Base-by-base conservation (phyloP, 2,797 vertebrate species). In the Glyptemys insculpta region DNA sequence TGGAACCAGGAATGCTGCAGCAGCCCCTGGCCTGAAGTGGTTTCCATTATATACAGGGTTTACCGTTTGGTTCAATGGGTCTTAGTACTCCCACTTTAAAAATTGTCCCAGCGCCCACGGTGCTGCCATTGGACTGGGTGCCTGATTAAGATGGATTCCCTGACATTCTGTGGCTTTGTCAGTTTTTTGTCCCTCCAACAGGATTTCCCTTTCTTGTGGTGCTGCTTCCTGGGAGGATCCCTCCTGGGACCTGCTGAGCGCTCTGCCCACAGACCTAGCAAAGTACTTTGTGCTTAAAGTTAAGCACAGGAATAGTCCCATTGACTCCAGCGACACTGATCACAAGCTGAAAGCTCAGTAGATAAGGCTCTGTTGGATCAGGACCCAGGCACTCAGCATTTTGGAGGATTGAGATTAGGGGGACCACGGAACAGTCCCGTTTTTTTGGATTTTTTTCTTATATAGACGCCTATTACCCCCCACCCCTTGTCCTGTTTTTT, bases 111-210 rank as follows among this genome's bases (percentile, higher is more conserved):
- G 57, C 5, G 2, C 29, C 12, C 12, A 1, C 31, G 27, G 57
- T 31, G 12, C 57, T 31, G 29, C 62, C 56, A 37, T 96, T 88
- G 93, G 92, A 91, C 85, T 91, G 56, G 50, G 47, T 93, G 81
- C 83, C 82, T 95, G 93, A 96, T 96, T 81, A 93, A 96, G 91
- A 88, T 56, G 52, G 92, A 93, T 94, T 76, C 94, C 19, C 4
- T 81, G 91, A 91, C 83, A 94, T 82, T 91, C 29, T 81, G 85
- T 88, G 89, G 49, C 52, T 80, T 5, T 23, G 84, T 92, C 93
- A 59, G 76, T 87, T 82, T 54, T 88, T 23, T 54, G 83, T 87
- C 91, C 54, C 90, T 87, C 19, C 23, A 96, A 89, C 81, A 49
- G 87, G 87, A 96, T 95, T 95, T 93, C 37, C 83, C 72, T 83